phyloP scores from a whole-genome alignment of 2,113 vertebrate genomes.

The Oceanodroma tethys region DNA sequence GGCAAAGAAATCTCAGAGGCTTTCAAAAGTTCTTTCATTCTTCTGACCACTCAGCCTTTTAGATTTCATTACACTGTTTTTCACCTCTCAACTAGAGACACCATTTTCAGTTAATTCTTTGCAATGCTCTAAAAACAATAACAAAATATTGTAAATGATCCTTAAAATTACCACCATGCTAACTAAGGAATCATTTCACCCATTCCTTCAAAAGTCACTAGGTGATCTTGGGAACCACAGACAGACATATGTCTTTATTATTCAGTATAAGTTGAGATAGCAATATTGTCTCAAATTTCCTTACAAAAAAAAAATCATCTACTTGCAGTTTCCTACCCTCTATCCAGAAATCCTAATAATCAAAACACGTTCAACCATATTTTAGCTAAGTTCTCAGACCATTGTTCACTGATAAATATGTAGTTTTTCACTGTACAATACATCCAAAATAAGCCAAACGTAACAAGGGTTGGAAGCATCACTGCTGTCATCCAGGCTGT shows the following conservation, averaged over 20 bases:
- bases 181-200: not conserved
- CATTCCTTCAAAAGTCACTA: not conserved
- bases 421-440: not conserved
- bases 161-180: not conserved
- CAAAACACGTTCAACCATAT: not conserved
- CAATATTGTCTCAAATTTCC: not conserved
- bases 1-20: not conserved
- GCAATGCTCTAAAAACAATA: not conserved
- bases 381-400: not conserved
- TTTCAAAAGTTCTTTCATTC: not conserved
- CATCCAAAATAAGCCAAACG: not conserved
- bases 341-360: not conserved
- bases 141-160: not conserved
- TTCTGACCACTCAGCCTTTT: not conserved
- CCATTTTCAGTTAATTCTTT: not conserved
- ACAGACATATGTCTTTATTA: not conserved
- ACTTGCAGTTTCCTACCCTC: not conserved
- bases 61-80: not conserved
- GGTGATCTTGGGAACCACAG: not conserved
- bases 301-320: not conserved
- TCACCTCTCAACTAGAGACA: not conserved
- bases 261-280: not conserved
- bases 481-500: not conserved
- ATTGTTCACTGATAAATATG: not conserved
- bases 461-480: not conserved